Evolutionary conservation across 1,140 invertebrate genomes (phyloP).

Genomic region (Agrypnia vestita): DNA sequence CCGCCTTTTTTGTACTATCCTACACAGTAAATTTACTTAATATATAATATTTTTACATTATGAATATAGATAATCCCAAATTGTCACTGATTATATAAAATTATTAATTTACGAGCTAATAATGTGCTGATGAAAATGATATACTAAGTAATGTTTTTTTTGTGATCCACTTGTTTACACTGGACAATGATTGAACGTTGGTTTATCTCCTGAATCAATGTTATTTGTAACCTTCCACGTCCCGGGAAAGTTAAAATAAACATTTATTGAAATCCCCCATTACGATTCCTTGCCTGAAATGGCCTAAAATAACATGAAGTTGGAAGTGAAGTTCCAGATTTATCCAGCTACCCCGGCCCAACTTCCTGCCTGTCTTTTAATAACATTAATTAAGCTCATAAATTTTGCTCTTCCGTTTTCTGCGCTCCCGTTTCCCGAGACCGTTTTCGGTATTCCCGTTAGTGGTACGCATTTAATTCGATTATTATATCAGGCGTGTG

Average conservation of each 20-base stretch:
- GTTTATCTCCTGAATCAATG: too few relatives aligned
- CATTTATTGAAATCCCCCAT: conserved; percentile 3
- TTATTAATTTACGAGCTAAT: too few relatives aligned
- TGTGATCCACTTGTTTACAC: too few relatives aligned
- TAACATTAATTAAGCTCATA: conserved; percentile 30
- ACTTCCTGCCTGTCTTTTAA: conserved; percentile 18
- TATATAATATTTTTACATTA: too few relatives aligned
- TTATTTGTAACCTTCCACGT: too few relatives aligned
- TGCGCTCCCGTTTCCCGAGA: not conserved
- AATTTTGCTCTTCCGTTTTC: conserved; percentile 13
- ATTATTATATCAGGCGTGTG: not conserved
- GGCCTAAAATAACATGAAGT: not conserved
- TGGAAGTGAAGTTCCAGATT: not conserved
- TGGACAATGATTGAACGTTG: too few relatives aligned
- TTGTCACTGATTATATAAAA: too few relatives aligned
- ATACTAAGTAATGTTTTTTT: too few relatives aligned
- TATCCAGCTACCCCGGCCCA: not conserved
- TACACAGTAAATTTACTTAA: too few relatives aligned
- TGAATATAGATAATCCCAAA: too few relatives aligned
- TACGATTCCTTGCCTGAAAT: not conserved
- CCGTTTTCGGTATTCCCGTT: not conserved
- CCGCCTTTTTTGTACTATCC: too few relatives aligned
- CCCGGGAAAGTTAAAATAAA: not conserved
- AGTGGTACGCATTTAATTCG: not conserved
- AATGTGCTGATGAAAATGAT: too few relatives aligned